Percentiles rank a stretch among this genome's conserved stretches.
These are phyloP conservation scores for Orthonychiurus folsomi DNA, from an alignment of 2,888 invertebrate genomes.

Conservation along the genomic window DNA sequence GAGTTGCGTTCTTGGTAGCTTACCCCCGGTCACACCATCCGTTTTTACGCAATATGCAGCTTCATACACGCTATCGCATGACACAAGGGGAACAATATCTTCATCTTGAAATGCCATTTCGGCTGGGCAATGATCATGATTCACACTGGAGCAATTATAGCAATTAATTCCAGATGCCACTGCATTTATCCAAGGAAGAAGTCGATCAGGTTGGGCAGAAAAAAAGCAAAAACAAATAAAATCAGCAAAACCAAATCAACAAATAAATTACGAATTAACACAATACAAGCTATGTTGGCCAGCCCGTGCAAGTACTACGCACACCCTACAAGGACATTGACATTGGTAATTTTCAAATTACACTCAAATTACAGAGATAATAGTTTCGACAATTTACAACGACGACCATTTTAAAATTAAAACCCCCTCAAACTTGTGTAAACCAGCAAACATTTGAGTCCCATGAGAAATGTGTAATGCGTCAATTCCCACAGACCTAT, in stretches of 20 bases:
- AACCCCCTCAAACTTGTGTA: too few species aligned
- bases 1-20: too few species aligned
- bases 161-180: slow-evolving; percentile 20
- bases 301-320: too few species aligned
- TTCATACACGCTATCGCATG: slow-evolving; percentile 29
- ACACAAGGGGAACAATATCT: slow-evolving; percentile 27
- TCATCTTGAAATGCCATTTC: slow-evolving; percentile 33
- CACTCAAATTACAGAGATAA: too few species aligned
- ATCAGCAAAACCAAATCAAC: background rate
- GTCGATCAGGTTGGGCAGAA: too few species aligned
- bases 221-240: background rate
- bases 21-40: slow-evolving; percentile 63
- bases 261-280: background rate
- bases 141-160: slow-evolving; percentile 35
- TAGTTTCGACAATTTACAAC: too few species aligned
- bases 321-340: too few species aligned
- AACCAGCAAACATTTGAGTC: too few species aligned
- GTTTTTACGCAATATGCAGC: slow-evolving; percentile 47
- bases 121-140: slow-evolving; percentile 37
- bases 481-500: too few species aligned
- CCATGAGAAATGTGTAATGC: background rate
- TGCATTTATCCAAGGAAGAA: slow-evolving; percentile 1
- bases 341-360: too few species aligned
- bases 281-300: too few species aligned
- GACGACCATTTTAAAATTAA: too few species aligned